Evolutionary conservation across 2,797 vertebrate species (phyloP).

Genomic region (Sphaeramia orbicularis): DNA sequence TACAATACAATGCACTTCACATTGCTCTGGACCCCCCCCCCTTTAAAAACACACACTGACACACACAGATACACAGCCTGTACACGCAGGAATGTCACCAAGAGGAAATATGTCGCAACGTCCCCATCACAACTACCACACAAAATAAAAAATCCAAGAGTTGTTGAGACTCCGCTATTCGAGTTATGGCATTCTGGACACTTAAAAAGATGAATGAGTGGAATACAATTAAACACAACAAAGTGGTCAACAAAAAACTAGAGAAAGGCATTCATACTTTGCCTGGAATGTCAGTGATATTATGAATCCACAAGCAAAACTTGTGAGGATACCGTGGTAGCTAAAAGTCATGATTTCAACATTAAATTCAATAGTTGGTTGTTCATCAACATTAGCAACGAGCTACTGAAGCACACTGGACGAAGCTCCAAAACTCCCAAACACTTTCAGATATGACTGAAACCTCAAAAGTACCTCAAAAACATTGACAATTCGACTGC

Average conservation of each 20-base stretch:
- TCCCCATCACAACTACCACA: conserved; percentile 39
- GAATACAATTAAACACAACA: conserved; percentile 5
- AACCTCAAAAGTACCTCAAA: no score
- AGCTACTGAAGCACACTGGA: no score
- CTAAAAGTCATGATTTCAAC: no score
- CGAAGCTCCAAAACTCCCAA: no score
- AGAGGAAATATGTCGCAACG: conserved; percentile 74
- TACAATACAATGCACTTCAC: conserved; percentile 78
- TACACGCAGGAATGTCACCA: conserved; percentile 77
- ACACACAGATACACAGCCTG: conserved; percentile 47
- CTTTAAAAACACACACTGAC: conserved; percentile 19
- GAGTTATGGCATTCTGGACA: conserved; percentile 6
- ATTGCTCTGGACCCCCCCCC: conserved; percentile 54
- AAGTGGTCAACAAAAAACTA: not conserved
- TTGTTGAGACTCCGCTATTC: conserved; percentile 27
- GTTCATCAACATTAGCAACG: no score
- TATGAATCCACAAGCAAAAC: not conserved
- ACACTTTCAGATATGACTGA: no score
- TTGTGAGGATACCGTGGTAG: no score
- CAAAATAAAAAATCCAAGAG: conserved; percentile 23
- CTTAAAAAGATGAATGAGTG: conserved; percentile 13
- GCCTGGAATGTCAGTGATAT: not conserved
- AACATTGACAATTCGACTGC: no score
- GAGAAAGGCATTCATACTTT: not conserved
- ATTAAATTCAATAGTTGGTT: no score